Conservation (phyloP, 2,888 invertebrate species). For the Trissolcus japonicus region DNA sequence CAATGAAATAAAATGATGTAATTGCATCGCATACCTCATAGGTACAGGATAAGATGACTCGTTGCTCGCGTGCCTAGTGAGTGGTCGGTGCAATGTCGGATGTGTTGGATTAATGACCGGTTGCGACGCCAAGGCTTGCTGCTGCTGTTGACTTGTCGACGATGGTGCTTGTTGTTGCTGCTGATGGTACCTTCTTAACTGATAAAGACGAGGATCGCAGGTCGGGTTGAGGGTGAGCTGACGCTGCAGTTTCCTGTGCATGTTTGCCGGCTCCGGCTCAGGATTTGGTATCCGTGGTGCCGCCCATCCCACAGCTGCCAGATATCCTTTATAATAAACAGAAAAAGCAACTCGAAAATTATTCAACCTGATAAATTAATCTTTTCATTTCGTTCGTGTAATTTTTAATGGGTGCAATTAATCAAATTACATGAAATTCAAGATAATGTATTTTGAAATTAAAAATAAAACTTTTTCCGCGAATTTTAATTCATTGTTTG, state of each 20-base stretch:
- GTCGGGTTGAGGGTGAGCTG: constrained; percentile 89
- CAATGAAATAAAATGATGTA: constrained; percentile 46
- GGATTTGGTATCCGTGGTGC: constrained; percentile 66
- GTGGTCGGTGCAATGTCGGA: constrained; percentile 66
- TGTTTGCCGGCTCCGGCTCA: constrained; percentile 77
- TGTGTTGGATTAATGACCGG: constrained; percentile 62
- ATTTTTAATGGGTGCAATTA: too few species aligned
- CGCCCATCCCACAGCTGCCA: constrained; percentile 68
- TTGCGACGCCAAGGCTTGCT: constrained; percentile 57
- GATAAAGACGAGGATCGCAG: constrained; percentile 84
- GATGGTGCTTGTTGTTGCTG: constrained; percentile 64
- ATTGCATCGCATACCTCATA: constrained; percentile 62
- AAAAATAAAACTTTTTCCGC: not conserved
- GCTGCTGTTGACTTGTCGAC: constrained; percentile 62
- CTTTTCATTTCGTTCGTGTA: too few species aligned
- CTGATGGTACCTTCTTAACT: constrained; percentile 73
- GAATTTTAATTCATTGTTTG: not conserved
- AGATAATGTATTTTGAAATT: too few species aligned
- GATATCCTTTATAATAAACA: constrained; percentile 60
- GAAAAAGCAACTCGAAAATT: too few species aligned
- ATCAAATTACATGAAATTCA: too few species aligned
- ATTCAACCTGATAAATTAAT: too few species aligned
- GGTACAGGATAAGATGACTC: constrained; percentile 67
- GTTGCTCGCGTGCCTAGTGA: constrained; percentile 70
- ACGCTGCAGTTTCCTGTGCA: constrained; percentile 87